A percentile compares a stretch with the other conserved stretches of the same genome.
These are phyloP conservation scores for Scylla paramamosain DNA, from an alignment of 1,140 invertebrate species.

Conservation along the genomic window DNA sequence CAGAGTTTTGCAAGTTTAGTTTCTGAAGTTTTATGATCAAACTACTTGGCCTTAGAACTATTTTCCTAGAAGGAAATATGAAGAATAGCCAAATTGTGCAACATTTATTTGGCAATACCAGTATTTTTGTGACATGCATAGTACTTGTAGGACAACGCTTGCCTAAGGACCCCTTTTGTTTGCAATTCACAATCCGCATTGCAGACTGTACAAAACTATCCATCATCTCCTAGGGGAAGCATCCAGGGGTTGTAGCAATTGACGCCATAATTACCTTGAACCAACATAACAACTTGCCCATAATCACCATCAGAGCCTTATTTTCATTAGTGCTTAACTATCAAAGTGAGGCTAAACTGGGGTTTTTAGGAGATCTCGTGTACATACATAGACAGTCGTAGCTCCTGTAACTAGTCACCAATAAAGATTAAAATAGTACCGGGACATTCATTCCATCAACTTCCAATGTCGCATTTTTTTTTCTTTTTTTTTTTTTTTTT, in stretches of 20 bases:
- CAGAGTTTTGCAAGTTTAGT: not conserved
- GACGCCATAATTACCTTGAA: conserved; percentile 55
- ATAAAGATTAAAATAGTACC: conserved; percentile 59
- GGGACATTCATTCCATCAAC: too few species aligned
- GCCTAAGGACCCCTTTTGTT: conserved; percentile 20
- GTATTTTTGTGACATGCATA: not conserved
- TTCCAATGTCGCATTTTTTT: too few species aligned
- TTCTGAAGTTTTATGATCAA: conserved; percentile 52
- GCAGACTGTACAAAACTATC: conserved; percentile 12
- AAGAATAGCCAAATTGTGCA: not conserved
- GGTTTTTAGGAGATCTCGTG: conserved; percentile 72
- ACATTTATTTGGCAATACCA: conserved; percentile 24
- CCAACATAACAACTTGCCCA: conserved; percentile 56
- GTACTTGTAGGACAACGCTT: conserved; percentile 2
- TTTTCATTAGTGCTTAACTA: conserved; percentile 48
- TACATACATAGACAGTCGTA: conserved; percentile 69
- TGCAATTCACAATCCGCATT: not conserved
- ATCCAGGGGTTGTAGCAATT: conserved; percentile 58
- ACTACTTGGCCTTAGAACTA: conserved; percentile 58
- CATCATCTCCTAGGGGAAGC: conserved; percentile 43
- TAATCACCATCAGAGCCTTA: conserved; percentile 52
- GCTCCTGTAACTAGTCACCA: conserved; percentile 73
- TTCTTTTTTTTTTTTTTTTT: too few species aligned
- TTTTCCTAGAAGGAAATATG: conserved; percentile 33
- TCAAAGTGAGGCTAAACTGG: conserved; percentile 42